Conservation (phyloP, 2,113 vertebrate species). For the Takifugu flavidus region DNA sequence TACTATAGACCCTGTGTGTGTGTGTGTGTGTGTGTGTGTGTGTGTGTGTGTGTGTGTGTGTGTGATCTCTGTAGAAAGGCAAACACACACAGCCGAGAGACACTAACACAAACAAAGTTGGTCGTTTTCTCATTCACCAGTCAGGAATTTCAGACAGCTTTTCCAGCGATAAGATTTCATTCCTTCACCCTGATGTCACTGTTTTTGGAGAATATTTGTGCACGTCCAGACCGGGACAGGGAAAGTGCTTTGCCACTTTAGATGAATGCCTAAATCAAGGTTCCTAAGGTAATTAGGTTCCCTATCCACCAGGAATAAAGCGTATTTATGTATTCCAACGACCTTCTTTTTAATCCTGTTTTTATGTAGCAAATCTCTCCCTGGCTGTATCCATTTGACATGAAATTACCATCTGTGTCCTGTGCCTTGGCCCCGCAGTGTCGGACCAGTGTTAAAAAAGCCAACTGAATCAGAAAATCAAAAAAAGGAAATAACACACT, state of each 20-base stretch:
- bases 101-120: constrained; percentile 51
- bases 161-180: constrained; percentile 72
- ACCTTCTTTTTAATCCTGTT: constrained; percentile 1
- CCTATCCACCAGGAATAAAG: background rate
- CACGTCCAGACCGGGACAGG: background rate
- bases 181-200: constrained; percentile 64
- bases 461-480: too few species aligned
- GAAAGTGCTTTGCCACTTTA: background rate
- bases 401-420: too few species aligned
- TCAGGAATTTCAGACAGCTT: constrained; percentile 64
- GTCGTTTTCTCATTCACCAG: constrained; percentile 54
- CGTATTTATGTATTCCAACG: constrained; percentile 11
- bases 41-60: background rate
- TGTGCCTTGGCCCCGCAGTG: too few species aligned
- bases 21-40: too few species aligned
- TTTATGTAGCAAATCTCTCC: constrained; percentile 2
- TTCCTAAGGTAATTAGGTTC: too few species aligned
- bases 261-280: too few species aligned
- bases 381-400: background rate
- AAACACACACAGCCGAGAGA: constrained; percentile 17
- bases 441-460: too few species aligned
- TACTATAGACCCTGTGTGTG: too few species aligned
- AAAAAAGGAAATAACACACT: too few species aligned
- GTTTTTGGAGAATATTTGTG: constrained; percentile 34
- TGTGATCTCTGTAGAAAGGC: constrained; percentile 17